phyloP scores from a whole-genome alignment of 2,113 vertebrate species.

The Trematomus loennbergii region DNA sequence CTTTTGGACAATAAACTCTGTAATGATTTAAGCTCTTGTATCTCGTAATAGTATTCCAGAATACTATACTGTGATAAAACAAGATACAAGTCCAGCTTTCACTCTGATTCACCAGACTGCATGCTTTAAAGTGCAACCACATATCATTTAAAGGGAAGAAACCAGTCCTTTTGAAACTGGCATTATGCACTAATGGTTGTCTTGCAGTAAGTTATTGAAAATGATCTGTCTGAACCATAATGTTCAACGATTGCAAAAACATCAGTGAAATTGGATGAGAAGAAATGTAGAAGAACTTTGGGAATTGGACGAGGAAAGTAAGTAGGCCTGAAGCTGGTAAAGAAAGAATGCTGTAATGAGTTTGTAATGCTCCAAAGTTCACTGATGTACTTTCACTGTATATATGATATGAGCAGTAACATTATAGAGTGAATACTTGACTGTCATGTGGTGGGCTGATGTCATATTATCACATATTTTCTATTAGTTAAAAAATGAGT shows the following conservation, averaged over 20 bases:
- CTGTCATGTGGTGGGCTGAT: not conserved
- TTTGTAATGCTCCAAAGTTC: not conserved
- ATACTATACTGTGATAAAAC: constrained; percentile 6
- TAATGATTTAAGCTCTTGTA: constrained; percentile 38
- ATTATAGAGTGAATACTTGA: not conserved
- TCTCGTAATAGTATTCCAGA: constrained; percentile 22
- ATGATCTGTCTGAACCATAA: not conserved
- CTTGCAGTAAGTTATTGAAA: not conserved
- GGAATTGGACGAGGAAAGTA: not conserved
- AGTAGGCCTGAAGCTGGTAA: not conserved
- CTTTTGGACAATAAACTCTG: constrained; percentile 13
- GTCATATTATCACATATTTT: not conserved
- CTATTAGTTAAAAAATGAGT: not conserved
- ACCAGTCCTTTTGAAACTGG: not conserved
- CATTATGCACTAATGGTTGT: not conserved
- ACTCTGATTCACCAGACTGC: not conserved
- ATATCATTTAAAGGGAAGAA: not conserved
- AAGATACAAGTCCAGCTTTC: not conserved
- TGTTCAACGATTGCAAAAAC: constrained; percentile 16
- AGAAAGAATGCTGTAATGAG: constrained; percentile 26
- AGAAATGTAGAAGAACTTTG: not conserved
- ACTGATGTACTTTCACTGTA: not conserved
- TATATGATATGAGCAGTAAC: not conserved
- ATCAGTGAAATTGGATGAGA: not conserved
- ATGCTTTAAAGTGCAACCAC: not conserved